Evolutionary conservation across 2,888 invertebrate genomes (phyloP).

Genomic region (Acrobasis consociella): DNA sequence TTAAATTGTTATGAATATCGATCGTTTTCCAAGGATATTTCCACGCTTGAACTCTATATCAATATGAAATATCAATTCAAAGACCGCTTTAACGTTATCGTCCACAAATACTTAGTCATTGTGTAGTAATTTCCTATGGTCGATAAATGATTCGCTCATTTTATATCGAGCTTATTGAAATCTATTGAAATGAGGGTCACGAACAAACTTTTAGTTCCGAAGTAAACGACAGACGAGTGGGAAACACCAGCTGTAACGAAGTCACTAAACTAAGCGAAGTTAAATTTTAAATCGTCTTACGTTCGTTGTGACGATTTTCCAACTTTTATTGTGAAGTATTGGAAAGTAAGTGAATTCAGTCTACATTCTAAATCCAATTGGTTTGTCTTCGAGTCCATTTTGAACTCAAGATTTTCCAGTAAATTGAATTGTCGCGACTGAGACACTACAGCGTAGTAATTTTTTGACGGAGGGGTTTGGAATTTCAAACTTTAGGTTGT

Average conservation of each 20-base stretch:
- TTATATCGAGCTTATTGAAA: slow-evolving; percentile 33
- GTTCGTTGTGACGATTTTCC: slow-evolving; percentile 27
- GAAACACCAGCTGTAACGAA: slow-evolving; percentile 38
- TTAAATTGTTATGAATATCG: slow-evolving; percentile 7
- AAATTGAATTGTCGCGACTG: slow-evolving; percentile 41
- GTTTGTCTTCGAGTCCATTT: slow-evolving; percentile 46
- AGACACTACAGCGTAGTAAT: slow-evolving; percentile 19
- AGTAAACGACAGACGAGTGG: slow-evolving; percentile 27
- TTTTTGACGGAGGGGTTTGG: slow-evolving; percentile 17
- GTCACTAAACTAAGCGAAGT: slow-evolving; percentile 32
- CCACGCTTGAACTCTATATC: neutral
- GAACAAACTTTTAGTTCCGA: slow-evolving; percentile 29
- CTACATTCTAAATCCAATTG: slow-evolving; percentile 46
- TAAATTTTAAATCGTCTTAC: slow-evolving; percentile 35
- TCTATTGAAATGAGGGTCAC: slow-evolving; percentile 32
- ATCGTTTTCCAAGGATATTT: slow-evolving; percentile 8
- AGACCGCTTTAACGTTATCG: slow-evolving; percentile 22
- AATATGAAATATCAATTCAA: slow-evolving; percentile 19
- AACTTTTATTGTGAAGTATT: slow-evolving; percentile 30
- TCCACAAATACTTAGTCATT: slow-evolving; percentile 16
- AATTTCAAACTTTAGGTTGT: slow-evolving; percentile 20
- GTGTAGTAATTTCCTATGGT: slow-evolving; percentile 27
- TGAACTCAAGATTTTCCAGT: slow-evolving; percentile 38
- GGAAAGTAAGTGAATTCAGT: slow-evolving; percentile 30
- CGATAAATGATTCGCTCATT: slow-evolving; percentile 30